Base-by-base conservation (phyloP, 2,888 invertebrate genomes). In the Mesoligia furuncula region DNA sequence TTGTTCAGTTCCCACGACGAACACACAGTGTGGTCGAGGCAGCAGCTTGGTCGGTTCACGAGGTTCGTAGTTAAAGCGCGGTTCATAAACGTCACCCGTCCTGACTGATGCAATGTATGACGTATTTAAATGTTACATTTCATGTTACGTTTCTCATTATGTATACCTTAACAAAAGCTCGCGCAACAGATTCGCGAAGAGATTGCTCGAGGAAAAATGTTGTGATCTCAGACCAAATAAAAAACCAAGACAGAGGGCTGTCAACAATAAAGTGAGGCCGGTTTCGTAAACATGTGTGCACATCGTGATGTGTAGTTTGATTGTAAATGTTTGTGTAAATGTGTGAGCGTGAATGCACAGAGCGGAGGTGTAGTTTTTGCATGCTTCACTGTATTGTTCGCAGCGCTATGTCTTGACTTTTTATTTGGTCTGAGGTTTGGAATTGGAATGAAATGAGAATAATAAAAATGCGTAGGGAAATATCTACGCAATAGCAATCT, bases 371-470 rank as follows among this genome's bases (percentile, higher is more conserved):
- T 31, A 31, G 31, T 31, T 31, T 31, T 31, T 31, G 31, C 31
- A 31, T 31, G 31, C 31, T 31, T 31, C 31, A 31, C 31, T 31
- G 31, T 31, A 31, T 3, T 31, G 31, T 31, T 31, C 31, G 31
- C 31, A 31, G 31, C 31, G 31, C 4, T n/a, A n/a, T 31, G 31
- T 31, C 31, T 31, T 31, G 31, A 31, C 31, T 31, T 31, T 31
- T 31, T 31, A 31, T 31, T 36, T 36, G 36, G 36, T 36, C 36
- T 36, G 6, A 36, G 36, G 36, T 36, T 36, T 5, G 6, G 17
- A 45, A 20, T 81, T 24, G 8, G 27, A 66, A 45, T 31, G 27
- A 66, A 61, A 66, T 15, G 31, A 24, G 13, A 42, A 81, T 42
- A 24, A 15, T 61, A 64, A 42, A 36, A 66, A 51, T 36, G 17